phyloP scores from a whole-genome alignment of 2,888 invertebrate genomes.

The Acronicta alni region DNA sequence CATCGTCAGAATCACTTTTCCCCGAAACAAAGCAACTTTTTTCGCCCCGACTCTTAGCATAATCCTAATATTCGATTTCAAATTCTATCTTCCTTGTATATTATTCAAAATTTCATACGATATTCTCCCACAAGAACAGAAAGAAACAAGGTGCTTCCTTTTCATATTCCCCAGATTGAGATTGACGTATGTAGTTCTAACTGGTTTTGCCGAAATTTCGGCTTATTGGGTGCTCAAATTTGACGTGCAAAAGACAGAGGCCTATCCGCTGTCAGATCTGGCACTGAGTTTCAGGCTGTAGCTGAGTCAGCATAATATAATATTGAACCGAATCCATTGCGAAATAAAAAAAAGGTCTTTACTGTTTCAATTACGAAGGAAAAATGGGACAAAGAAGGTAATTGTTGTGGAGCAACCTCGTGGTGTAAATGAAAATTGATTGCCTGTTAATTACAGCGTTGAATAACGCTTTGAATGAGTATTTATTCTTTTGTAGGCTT shows the following conservation, averaged over 20 bases:
- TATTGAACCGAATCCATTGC: conserved; percentile 31
- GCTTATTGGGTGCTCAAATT: conserved; percentile 73
- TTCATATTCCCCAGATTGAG: conserved; percentile 60
- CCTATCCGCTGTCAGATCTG: conserved; percentile 74
- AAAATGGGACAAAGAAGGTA: conserved; percentile 48
- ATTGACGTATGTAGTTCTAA: conserved; percentile 69
- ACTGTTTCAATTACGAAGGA: conserved; percentile 44
- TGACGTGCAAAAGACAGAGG: conserved; percentile 78
- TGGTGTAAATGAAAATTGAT: conserved; percentile 49
- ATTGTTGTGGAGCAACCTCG: conserved; percentile 39
- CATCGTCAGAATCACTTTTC: background rate
- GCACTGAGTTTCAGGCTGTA: conserved; percentile 35
- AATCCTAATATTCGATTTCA: conserved; percentile 6
- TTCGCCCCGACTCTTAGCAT: background rate
- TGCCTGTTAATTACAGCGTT: conserved; percentile 42
- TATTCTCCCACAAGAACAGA: conserved; percentile 18
- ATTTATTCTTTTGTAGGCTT: conserved; percentile 33
- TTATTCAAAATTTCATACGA: conserved; percentile 10
- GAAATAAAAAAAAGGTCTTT: conserved; percentile 33
- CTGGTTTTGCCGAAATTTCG: conserved; percentile 67
- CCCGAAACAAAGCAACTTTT: background rate
- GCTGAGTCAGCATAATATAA: conserved; percentile 53
- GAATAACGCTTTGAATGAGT: conserved; percentile 36
- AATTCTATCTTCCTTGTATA: conserved; percentile 6
- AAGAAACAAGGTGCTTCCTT: conserved; percentile 34